These are phyloP conservation scores for Scolopax bukidnonensis DNA, from an alignment of 2,797 vertebrate genomes.

Conservation along the genomic window DNA sequence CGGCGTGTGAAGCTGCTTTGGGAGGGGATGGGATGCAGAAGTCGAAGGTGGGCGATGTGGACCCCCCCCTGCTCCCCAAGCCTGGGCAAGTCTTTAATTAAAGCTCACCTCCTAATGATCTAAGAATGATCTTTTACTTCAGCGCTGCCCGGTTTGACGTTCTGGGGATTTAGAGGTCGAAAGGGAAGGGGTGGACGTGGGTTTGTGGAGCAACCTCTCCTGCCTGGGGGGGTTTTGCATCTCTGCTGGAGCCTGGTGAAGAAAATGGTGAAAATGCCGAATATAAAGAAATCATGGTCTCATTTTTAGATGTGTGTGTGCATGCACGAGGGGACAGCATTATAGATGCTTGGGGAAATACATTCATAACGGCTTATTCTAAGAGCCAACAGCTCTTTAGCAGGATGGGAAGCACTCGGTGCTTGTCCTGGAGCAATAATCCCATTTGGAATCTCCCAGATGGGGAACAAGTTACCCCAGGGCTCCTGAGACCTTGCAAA, in stretches of 20 bases:
- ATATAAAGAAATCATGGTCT: neutral
- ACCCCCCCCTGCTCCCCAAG: neutral
- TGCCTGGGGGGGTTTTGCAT: neutral
- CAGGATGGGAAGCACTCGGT: accelerated
- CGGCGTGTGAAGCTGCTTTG: accelerated
- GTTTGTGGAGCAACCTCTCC: neutral
- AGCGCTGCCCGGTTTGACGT: accelerated
- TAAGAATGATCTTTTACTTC: neutral
- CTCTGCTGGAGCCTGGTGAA: neutral
- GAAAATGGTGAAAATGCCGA: neutral
- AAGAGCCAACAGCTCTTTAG: neutral
- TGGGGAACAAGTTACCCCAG: accelerated
- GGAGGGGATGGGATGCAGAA: neutral
- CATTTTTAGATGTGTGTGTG: accelerated
- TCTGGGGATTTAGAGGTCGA: neutral
- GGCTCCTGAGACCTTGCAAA: neutral
- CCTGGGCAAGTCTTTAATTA: neutral
- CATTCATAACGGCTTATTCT: neutral
- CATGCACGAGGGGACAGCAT: neutral
- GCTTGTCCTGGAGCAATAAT: neutral
- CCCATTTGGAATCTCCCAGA: accelerated
- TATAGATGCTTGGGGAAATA: neutral
- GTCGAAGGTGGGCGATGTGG: neutral
- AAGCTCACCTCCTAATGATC: neutral
- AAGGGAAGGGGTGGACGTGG: neutral